Conservation (phyloP, 2,888 invertebrate species). For the Actias luna region DNA sequence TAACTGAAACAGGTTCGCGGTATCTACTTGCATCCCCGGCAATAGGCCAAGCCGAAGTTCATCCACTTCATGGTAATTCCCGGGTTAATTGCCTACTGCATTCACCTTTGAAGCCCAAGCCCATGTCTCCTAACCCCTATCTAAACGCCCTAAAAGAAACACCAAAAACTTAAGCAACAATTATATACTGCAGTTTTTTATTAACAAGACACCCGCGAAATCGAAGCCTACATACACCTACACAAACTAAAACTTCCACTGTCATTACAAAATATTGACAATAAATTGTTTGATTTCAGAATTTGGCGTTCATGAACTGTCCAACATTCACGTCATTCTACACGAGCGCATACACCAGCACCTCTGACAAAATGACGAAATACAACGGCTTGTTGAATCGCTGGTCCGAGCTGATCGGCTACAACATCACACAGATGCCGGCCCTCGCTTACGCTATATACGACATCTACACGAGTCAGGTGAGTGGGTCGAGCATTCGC, state of each 20-base stretch:
- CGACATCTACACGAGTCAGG: conserved; percentile 40
- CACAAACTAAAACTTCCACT: background rate
- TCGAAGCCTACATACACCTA: background rate
- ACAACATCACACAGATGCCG: conserved; percentile 25
- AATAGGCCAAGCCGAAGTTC: no score
- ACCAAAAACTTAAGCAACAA: no score
- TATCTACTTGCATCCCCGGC: no score
- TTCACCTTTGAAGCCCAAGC: no score
- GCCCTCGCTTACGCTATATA: conserved; percentile 25
- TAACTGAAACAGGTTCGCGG: no score
- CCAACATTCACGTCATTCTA: conserved; percentile 28
- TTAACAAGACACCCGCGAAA: no score
- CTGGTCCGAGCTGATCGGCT: conserved; percentile 24
- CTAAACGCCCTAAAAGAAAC: no score
- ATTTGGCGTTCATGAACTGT: conserved; percentile 38
- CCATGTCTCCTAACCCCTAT: no score
- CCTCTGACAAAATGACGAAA: conserved; percentile 21
- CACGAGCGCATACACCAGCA: background rate
- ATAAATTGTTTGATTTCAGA: conserved; percentile 31
- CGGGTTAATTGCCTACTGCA: no score
- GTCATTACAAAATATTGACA: background rate
- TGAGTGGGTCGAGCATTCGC: conserved; percentile 20
- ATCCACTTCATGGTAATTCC: no score
- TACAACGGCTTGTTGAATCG: conserved; percentile 28
- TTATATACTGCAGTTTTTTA: no score